These are phyloP conservation scores for Pristionchus mayeri DNA, from an alignment of 2,888 invertebrate species.

Conservation along the genomic window DNA sequence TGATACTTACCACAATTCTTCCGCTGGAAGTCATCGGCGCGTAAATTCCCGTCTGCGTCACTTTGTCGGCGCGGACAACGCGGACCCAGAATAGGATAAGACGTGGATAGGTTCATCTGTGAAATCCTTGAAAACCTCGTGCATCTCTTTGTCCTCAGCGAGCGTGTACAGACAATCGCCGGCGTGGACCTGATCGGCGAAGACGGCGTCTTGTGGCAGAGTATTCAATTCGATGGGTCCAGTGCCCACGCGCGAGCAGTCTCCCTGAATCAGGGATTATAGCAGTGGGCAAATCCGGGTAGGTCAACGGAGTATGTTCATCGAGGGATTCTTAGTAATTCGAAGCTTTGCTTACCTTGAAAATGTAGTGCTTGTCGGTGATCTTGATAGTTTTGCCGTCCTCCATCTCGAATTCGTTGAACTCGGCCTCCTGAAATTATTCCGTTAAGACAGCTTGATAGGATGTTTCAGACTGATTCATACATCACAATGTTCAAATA, in stretches of 20 bases:
- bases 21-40: constrained; percentile 70
- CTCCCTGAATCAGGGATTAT: not conserved
- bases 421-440: no score
- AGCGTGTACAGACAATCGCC: constrained; percentile 71
- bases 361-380: no score
- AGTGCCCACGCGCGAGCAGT: not conserved
- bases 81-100: constrained; percentile 44
- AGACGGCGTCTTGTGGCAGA: constrained; percentile 55
- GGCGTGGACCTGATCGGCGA: constrained; percentile 58
- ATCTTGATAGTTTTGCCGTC: no score
- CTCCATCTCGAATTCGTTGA: no score
- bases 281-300: no score
- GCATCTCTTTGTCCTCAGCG: constrained; percentile 39
- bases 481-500: no score
- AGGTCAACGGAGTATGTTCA: not conserved
- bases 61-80: constrained; percentile 57
- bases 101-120: not conserved
- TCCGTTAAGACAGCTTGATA: no score
- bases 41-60: constrained; percentile 67
- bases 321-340: no score
- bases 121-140: no score
- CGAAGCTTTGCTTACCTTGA: no score
- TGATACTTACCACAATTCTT: constrained; percentile 59
- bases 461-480: no score
- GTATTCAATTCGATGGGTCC: not conserved